phyloP scores from a whole-genome alignment of 35 echinoderm and acorn worm genomes.

The Ophioderma brevispina region DNA sequence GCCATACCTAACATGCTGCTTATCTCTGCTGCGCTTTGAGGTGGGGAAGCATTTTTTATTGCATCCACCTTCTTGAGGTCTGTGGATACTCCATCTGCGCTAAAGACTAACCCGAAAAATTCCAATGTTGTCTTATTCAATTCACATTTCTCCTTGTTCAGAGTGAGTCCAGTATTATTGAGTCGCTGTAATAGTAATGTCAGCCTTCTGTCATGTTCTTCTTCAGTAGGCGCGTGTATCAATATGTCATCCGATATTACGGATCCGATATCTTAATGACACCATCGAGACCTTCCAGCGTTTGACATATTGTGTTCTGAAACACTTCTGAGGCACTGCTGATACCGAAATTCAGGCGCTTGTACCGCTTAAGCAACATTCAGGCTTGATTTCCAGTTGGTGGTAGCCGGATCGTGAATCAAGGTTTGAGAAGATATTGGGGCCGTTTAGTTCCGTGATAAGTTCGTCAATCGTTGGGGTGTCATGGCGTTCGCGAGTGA shows the following conservation, averaged over 20 bases:
- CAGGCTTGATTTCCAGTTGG: conserved; percentile 27
- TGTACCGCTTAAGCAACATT: conserved; percentile 22
- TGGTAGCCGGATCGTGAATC: conserved; percentile 48
- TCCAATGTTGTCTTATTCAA: conserved; percentile 24
- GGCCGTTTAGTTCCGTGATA: conserved; percentile 24
- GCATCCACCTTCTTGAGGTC: neutral
- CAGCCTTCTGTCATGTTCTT: conserved; percentile 36
- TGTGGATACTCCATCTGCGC: conserved; percentile 30
- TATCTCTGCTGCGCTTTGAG: conserved; percentile 44
- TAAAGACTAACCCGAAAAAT: conserved; percentile 60
- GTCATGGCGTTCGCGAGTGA: conserved; percentile 45
- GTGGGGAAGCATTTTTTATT: conserved; percentile 25
- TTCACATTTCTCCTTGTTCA: conserved; percentile 57
- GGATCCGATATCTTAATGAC: conserved; percentile 43
- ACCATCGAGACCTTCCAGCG: conserved; percentile 49
- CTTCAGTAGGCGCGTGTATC: neutral
- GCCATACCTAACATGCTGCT: conserved; percentile 77
- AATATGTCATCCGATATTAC: conserved; percentile 55
- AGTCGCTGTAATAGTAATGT: conserved; percentile 5
- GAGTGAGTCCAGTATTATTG: conserved; percentile 27
- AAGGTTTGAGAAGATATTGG: conserved; percentile 34
- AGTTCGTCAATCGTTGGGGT: conserved; percentile 61
- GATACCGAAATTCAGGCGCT: conserved; percentile 34
- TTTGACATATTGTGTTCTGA: conserved; percentile 64
- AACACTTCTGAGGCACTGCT: conserved; percentile 36